These are phyloP conservation scores for Propithecus coquereli DNA, from an alignment of 2,113 vertebrate species.

Conservation along the genomic window DNA sequence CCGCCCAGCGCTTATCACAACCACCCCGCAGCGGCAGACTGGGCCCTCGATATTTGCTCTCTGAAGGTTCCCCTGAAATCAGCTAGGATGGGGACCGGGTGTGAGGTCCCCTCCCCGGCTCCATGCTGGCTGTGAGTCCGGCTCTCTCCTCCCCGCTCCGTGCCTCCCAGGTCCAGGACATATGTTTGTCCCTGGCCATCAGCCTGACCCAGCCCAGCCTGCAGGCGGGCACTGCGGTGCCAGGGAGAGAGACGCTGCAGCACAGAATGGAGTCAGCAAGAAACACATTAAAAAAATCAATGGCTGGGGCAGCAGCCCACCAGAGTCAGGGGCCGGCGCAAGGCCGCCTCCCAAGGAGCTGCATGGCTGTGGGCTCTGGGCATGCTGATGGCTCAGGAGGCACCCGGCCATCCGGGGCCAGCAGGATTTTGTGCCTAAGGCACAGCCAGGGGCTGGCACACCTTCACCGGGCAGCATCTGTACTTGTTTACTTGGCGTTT, in stretches of 20 bases:
- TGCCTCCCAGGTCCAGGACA: neutral
- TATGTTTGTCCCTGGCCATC: conserved; percentile 27
- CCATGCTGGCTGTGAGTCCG: rapidly evolving
- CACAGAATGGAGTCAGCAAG: neutral
- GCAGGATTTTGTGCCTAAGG: neutral
- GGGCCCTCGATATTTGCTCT: neutral
- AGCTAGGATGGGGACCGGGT: neutral
- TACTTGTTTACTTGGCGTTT: neutral
- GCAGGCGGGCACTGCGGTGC: neutral
- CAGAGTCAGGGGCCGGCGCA: rapidly evolving
- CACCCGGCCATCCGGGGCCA: neutral
- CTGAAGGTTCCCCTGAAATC: neutral
- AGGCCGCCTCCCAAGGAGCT: neutral
- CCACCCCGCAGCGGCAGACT: too few species aligned
- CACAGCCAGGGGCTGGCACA: neutral
- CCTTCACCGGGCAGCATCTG: neutral
- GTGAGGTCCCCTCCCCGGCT: neutral
- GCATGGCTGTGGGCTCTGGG: neutral
- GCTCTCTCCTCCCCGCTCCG: neutral
- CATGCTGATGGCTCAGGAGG: neutral
- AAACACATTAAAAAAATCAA: conserved; percentile 36
- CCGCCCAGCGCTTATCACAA: neutral
- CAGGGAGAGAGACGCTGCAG: neutral
- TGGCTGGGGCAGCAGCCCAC: neutral
- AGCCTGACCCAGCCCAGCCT: neutral